phyloP scores from a whole-genome alignment of 2,113 vertebrate species.

The Brachyhypopomus occidentalis region DNA sequence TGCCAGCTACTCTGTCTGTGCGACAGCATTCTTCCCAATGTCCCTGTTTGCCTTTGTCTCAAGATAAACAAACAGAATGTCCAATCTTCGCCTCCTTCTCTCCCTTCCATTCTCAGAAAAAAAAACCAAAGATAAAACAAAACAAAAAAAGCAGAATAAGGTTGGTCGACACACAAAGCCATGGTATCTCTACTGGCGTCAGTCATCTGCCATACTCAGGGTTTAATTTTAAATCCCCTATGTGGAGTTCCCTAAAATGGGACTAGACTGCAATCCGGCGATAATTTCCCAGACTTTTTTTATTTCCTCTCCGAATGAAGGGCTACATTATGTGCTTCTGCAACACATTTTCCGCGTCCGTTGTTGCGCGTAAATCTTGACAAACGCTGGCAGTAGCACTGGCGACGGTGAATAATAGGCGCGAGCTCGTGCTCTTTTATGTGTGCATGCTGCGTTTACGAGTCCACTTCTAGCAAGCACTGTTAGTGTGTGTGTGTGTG shows the following conservation, averaged over 20 bases:
- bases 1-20: neutral
- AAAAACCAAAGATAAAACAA: neutral
- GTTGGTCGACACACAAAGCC: slow-evolving; percentile 2
- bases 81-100: neutral
- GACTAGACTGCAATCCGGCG: neutral
- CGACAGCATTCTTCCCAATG: neutral
- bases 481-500: neutral
- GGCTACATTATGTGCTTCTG: neutral
- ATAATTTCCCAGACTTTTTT: slow-evolving; percentile 25
- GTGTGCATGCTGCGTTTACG: neutral
- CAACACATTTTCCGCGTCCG: neutral
- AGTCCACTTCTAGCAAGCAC: slow-evolving; percentile 3
- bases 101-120: neutral
- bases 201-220: neutral
- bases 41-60: slow-evolving; percentile 12
- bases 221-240: neutral
- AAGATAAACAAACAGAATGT: slow-evolving; percentile 35
- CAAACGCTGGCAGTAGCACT: neutral
- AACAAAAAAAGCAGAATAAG: neutral
- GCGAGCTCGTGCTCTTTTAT: neutral
- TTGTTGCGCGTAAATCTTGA: slow-evolving; percentile 35
- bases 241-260: slow-evolving; percentile 10
- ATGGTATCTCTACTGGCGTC: neutral
- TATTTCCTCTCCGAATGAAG: neutral
- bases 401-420: neutral